Percentiles rank a stretch among this genome's conserved stretches.
Evolutionary conservation across 1,140 invertebrate genomes (phyloP).

Genomic region (Bursaphelenchus mucronatus): DNA sequence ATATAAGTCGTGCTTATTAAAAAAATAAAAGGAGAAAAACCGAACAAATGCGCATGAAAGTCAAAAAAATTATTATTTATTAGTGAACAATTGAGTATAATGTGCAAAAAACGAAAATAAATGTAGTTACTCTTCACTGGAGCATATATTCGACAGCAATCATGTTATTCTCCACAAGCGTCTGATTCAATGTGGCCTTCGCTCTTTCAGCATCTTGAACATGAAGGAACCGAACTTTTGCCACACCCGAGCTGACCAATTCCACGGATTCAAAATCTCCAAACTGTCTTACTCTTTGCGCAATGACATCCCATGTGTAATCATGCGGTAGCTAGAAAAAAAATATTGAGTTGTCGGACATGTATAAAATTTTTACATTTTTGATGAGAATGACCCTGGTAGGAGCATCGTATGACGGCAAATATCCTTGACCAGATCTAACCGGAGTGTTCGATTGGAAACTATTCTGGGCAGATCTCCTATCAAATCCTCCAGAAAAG

Average conservation of each 20-base stretch:
- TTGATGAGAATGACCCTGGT: constrained; percentile 44
- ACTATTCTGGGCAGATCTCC: no score
- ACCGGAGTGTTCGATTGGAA: no score
- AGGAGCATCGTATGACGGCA: background rate
- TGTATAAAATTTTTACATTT: constrained; percentile 33
- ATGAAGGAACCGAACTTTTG: constrained; percentile 52
- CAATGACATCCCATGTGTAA: constrained; percentile 50
- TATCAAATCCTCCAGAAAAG: background rate
- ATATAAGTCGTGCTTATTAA: background rate
- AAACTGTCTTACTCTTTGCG: constrained; percentile 37
- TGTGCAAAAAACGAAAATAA: background rate
- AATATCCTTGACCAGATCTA: no score
- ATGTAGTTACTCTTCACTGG: constrained; percentile 21
- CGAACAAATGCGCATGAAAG: background rate
- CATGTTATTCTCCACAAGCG: constrained; percentile 49
- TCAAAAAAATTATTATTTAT: background rate
- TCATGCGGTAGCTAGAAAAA: constrained; percentile 54
- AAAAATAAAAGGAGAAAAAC: constrained; percentile 10
- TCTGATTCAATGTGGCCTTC: constrained; percentile 41
- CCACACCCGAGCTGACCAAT: constrained; percentile 47
- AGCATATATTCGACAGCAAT: constrained; percentile 52
- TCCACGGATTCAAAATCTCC: constrained; percentile 58
- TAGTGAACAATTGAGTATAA: constrained; percentile 9
- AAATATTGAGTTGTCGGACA: constrained; percentile 5
- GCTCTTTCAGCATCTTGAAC: constrained; percentile 50